phyloP scores from a whole-genome alignment of 2,888 invertebrate genomes.

The Tetragonisca angustula region DNA sequence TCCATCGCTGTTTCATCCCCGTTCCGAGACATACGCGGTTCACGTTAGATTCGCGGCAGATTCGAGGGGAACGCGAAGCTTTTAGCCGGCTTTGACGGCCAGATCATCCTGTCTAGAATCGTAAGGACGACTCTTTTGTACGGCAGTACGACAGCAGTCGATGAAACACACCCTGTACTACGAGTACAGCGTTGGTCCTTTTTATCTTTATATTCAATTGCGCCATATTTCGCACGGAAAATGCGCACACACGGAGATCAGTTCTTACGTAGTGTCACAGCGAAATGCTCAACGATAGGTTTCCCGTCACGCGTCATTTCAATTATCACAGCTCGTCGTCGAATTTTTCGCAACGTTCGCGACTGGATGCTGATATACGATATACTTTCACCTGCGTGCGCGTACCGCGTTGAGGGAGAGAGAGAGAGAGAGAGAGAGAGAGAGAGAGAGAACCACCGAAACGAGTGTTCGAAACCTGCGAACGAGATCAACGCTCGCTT shows the following conservation, averaged over 20 bases:
- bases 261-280: background rate
- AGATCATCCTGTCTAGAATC: background rate
- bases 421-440: background rate
- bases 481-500: conserved; percentile 24
- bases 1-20: background rate
- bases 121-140: background rate
- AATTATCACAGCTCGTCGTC: background rate
- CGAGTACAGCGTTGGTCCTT: no score
- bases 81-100: background rate
- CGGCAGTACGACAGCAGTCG: background rate
- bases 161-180: no score
- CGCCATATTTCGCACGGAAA: no score
- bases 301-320: background rate
- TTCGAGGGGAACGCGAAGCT: background rate
- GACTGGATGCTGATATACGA: background rate
- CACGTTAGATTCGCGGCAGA: conserved; percentile 3
- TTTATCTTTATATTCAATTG: no score
- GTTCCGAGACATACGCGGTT: background rate
- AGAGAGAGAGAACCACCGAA: background rate
- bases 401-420: background rate
- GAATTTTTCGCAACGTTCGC: background rate
- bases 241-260: no score
- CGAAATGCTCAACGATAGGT: background rate
- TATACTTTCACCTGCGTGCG: background rate
- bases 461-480: conserved; percentile 1